Evolutionary conservation across 2,113 vertebrate genomes (phyloP).

Genomic region (Salvelinus namaycush): DNA sequence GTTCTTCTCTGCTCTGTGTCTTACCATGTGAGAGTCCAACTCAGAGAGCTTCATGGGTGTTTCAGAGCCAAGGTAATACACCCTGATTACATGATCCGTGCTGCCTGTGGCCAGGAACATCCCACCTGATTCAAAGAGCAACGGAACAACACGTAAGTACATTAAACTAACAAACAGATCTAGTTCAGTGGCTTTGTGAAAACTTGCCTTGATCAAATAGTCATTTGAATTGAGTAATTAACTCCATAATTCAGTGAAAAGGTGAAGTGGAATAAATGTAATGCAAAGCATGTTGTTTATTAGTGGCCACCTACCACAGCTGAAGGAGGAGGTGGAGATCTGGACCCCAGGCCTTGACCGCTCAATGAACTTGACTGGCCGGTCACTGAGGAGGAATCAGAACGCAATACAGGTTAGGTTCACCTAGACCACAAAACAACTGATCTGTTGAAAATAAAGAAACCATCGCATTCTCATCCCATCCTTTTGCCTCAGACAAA

Average conservation of each 20-base stretch:
- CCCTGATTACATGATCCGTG: conserved; percentile 94
- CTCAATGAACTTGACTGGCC: conserved; percentile 93
- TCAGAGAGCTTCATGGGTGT: conserved; percentile 92
- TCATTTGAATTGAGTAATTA: no score
- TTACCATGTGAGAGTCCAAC: conserved; percentile 91
- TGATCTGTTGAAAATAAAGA: background rate
- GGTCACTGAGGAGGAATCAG: conserved; percentile 77
- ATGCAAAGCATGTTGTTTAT: no score
- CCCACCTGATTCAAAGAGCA: conserved; percentile 78
- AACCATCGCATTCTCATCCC: background rate
- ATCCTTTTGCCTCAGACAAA: background rate
- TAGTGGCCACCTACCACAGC: conserved; percentile 79
- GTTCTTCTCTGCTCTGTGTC: conserved; percentile 20
- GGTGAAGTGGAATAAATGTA: no score
- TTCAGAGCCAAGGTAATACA: conserved; percentile 94
- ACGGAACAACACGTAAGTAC: background rate
- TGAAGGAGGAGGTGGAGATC: conserved; percentile 96
- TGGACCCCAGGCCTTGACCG: conserved; percentile 94
- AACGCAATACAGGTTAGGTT: background rate
- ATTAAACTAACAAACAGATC: background rate
- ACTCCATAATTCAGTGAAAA: no score
- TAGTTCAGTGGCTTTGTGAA: no score
- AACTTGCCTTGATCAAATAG: no score
- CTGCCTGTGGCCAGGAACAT: conserved; percentile 97
- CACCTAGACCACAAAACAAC: background rate